Evolutionary conservation across 2,888 invertebrate species (phyloP).

Genomic region (Philopedon plagiatum): DNA sequence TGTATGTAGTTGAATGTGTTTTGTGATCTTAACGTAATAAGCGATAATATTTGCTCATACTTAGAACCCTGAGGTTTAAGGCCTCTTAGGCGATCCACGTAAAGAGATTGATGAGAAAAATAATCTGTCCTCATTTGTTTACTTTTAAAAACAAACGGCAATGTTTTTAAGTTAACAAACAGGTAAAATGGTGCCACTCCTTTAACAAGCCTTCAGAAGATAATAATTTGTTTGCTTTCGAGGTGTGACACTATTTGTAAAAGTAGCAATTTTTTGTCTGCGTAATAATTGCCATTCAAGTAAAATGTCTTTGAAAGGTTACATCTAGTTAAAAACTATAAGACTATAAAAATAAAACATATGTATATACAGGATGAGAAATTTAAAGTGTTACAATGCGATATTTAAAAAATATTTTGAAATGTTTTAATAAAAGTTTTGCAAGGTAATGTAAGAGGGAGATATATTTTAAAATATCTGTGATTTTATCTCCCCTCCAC

Average conservation of each 20-base stretch:
- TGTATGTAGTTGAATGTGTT: too few species aligned
- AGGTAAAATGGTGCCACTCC: conserved; percentile 28
- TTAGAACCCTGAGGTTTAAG: too few species aligned
- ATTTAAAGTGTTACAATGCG: too few species aligned
- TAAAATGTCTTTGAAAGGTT: conserved; percentile 1
- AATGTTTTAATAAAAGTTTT: too few species aligned
- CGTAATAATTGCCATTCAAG: not conserved
- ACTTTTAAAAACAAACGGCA: not conserved
- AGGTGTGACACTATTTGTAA: conserved; percentile 39
- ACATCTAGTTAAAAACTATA: not conserved
- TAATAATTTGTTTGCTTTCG: conserved; percentile 29
- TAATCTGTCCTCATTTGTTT: not conserved
- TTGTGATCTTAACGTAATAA: not conserved
- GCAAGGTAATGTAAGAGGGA: too few species aligned
- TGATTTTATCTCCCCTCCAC: too few species aligned
- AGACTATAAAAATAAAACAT: not conserved
- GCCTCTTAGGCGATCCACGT: not conserved
- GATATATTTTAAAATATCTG: too few species aligned
- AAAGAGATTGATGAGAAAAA: not conserved
- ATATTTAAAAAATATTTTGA: not conserved
- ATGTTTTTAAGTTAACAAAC: not conserved
- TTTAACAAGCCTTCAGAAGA: conserved; percentile 25
- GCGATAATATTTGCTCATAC: not conserved
- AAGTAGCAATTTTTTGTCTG: conserved; percentile 45
- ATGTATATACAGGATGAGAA: too few species aligned